Evolutionary conservation across 2,888 invertebrate genomes (phyloP).

Genomic region (Anorthoa munda): DNA sequence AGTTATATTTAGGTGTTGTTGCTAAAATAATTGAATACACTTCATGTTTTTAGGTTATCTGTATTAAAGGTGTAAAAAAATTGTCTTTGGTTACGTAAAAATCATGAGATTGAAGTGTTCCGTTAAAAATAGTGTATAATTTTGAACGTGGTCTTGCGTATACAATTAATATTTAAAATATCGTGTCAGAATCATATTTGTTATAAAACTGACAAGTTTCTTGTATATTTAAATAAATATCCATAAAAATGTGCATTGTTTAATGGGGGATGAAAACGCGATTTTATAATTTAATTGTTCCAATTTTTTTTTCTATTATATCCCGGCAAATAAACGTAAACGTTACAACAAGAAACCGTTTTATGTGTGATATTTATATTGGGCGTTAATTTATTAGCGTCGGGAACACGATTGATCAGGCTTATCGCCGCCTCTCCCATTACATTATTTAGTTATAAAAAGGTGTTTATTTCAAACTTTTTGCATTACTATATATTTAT

Average conservation of each 20-base stretch:
- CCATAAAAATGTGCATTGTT: conserved; percentile 26
- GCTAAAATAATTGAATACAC: conserved; percentile 30
- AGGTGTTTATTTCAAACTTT: conserved; percentile 50
- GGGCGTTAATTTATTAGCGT: conserved; percentile 3
- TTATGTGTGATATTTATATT: not conserved
- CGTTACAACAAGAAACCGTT: not conserved
- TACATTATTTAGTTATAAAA: conserved; percentile 37
- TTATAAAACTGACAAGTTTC: conserved; percentile 48
- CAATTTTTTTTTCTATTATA: not conserved
- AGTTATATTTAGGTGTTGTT: conserved; percentile 55
- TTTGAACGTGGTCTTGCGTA: conserved; percentile 53
- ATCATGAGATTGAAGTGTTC: conserved; percentile 37
- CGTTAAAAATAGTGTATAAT: conserved; percentile 22
- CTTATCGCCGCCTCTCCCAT: conserved; percentile 48
- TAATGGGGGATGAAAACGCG: conserved; percentile 47
- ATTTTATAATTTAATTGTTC: conserved; percentile 20
- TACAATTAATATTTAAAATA: conserved; percentile 19
- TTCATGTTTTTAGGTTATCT: conserved; percentile 24
- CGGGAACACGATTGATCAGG: conserved; percentile 3
- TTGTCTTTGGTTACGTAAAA: conserved; percentile 21
- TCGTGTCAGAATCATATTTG: conserved; percentile 56
- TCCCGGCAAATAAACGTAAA: not conserved
- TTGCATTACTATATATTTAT: conserved; percentile 36
- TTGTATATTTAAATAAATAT: conserved; percentile 29
- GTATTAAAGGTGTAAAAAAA: conserved; percentile 11